Base-by-base conservation (phyloP, 1,140 invertebrate genomes). In the Leucophenga varia region DNA sequence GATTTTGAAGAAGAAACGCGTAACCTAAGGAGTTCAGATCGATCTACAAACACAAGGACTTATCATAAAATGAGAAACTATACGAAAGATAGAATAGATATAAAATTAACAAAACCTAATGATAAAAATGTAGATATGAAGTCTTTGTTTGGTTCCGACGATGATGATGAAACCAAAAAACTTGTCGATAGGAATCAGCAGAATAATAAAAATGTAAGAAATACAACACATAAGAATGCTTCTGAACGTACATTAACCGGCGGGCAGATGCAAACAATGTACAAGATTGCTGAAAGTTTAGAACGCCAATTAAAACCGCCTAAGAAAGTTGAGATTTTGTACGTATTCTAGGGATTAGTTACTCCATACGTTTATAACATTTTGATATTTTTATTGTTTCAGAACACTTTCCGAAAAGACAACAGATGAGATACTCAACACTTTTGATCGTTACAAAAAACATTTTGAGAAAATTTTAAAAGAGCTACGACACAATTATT, bases 261-360 rank as follows among this genome's bases (percentile, higher is more conserved):
- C n/a, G n/a, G n/a, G n/a, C n/a, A n/a, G n/a, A n/a, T n/a, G n/a
- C n/a, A n/a, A n/a, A n/a, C n/a, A n/a, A n/a, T n/a, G n/a, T n/a
- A n/a, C n/a, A n/a, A n/a, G n/a, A n/a, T 14, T 20, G n/a, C 17
- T 14, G 12, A 7, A 9, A 5, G 10, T 8, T 8, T 21, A 14
- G 16, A n/a, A 22, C 4, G n/a, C 13, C 4, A 43, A 53, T 10
- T 17, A 4, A 52, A 44, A 22, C 54, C 52, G 14, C 60, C 20
- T 10, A 28, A 43, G n/a, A 21, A 64, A 38, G 67, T 71, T 13
- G 14, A 64, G 10, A 64, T 68, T 7, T 40, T 64, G 67, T 64
- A 55, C 59, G 57, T 44, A 49, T 30, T 13, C 18, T 1, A 2
- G 1, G 20, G 2, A 20, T 35, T 18, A 40, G 14, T 32, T 32